Percentiles rank a stretch among this genome's conserved stretches.
Evolutionary conservation across 2,113 vertebrate species (phyloP).

Genomic region (Macquaria ambigua): DNA sequence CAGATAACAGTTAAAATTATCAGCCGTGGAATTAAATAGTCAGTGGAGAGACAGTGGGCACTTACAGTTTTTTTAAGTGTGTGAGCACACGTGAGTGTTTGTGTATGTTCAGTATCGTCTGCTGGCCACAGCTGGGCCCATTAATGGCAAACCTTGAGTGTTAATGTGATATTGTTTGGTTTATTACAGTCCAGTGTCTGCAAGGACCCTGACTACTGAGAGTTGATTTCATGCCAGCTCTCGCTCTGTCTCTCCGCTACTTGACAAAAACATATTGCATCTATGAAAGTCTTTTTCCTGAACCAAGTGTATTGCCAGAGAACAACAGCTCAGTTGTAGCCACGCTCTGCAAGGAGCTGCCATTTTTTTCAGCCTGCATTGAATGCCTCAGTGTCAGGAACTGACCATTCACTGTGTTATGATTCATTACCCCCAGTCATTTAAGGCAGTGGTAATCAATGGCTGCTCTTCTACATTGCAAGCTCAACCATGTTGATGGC

Average conservation of each 20-base stretch:
- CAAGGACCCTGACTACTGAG: conserved; percentile 51
- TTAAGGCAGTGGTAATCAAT: conserved; percentile 51
- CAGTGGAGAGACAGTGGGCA: conserved; percentile 32
- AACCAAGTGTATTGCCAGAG: conserved; percentile 21
- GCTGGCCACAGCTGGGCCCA: conserved; percentile 46
- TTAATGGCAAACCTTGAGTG: conserved; percentile 63
- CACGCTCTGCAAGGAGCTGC: conserved; percentile 9
- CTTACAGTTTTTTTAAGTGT: conserved; percentile 12
- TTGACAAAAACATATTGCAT: conserved; percentile 51
- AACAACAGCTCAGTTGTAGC: conserved; percentile 36
- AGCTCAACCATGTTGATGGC: conserved; percentile 8
- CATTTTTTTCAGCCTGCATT: background rate
- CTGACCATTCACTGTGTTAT: conserved; percentile 14
- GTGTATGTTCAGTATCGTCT: conserved; percentile 20
- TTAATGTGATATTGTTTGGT: conserved; percentile 80
- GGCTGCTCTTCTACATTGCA: conserved; percentile 4
- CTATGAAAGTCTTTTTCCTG: conserved; percentile 20
- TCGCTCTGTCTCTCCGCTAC: conserved; percentile 3
- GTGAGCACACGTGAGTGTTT: background rate
- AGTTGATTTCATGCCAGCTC: conserved; percentile 51
- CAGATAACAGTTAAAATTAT: conserved; percentile 77
- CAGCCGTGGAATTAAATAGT: conserved; percentile 62
- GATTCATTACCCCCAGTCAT: conserved; percentile 38
- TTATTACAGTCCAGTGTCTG: conserved; percentile 69
- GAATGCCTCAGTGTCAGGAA: conserved; percentile 25